A percentile compares a stretch with the other conserved stretches of the same genome.
Conservation (phyloP, 2,888 invertebrate species). For the Drosophila mercatorum region DNA sequence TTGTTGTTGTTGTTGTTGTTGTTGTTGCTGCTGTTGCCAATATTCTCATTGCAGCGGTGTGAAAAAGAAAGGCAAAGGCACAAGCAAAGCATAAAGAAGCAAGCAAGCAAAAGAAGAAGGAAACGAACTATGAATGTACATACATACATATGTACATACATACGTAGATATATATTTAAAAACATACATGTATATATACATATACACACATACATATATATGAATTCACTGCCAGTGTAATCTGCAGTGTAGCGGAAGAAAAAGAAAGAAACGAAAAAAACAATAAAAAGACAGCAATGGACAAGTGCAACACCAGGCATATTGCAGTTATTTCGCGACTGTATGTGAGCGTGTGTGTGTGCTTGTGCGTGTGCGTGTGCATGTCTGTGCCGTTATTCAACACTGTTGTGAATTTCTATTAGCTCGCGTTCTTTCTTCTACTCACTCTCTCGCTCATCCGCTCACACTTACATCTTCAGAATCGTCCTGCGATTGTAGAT, state of each 20-base stretch:
- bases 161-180: neutral
- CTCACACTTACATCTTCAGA: conserved; percentile 81
- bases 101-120: conserved; percentile 59
- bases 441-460: conserved; percentile 12
- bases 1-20: conserved; percentile 17
- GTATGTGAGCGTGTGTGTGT: neutral
- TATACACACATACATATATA: neutral
- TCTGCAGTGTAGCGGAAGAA: conserved; percentile 22
- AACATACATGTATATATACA: neutral
- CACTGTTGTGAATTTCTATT: conserved; percentile 46
- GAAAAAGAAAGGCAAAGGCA: conserved; percentile 61
- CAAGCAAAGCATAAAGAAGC: conserved; percentile 60
- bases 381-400: conserved; percentile 31
- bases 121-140: conserved; percentile 68
- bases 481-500: conserved; percentile 83
- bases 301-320: conserved; percentile 56
- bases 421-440: conserved; percentile 17
- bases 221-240: conserved; percentile 39
- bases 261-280: conserved; percentile 14
- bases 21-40: conserved; percentile 61
- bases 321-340: conserved; percentile 27
- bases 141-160: neutral
- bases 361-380: neutral
- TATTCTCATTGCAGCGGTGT: conserved; percentile 67
- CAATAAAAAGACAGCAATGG: conserved; percentile 36